These are phyloP conservation scores for Melanitta fusca DNA, from an alignment of 2,797 vertebrate genomes.

Conservation along the genomic window DNA sequence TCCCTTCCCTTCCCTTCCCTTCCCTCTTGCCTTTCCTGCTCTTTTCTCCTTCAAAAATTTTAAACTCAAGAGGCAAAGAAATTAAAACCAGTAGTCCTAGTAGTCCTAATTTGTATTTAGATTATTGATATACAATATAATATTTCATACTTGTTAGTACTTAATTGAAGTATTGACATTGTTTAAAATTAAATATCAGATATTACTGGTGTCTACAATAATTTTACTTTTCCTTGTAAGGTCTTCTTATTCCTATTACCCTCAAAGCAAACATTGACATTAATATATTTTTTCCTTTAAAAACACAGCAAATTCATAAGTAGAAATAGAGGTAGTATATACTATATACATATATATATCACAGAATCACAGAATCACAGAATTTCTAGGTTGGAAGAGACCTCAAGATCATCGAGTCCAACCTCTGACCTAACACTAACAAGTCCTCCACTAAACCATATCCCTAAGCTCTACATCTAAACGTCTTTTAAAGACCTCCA, in stretches of 20 bases:
- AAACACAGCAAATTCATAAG: not conserved
- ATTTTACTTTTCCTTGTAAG: not conserved
- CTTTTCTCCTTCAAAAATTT: not conserved
- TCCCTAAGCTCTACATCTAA: no score
- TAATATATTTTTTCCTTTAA: not conserved
- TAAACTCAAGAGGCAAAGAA: not conserved
- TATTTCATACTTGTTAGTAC: not conserved
- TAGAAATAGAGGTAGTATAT: not conserved
- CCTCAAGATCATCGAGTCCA: no score
- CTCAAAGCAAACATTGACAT: not conserved
- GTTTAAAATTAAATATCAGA: not conserved
- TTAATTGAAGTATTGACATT: not conserved
- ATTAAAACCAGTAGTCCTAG: not conserved
- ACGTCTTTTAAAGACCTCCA: no score
- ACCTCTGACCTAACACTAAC: no score
- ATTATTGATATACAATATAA: not conserved
- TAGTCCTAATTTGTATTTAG: not conserved
- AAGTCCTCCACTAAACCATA: no score
- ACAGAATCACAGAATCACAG: no score
- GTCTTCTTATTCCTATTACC: not conserved
- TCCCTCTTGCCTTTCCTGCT: not conserved
- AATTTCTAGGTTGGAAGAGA: no score
- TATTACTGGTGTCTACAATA: not conserved
- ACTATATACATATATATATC: no score
- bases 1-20: not conserved